Conservation (phyloP, 1,140 invertebrate species). For the Cotesia typhae region DNA sequence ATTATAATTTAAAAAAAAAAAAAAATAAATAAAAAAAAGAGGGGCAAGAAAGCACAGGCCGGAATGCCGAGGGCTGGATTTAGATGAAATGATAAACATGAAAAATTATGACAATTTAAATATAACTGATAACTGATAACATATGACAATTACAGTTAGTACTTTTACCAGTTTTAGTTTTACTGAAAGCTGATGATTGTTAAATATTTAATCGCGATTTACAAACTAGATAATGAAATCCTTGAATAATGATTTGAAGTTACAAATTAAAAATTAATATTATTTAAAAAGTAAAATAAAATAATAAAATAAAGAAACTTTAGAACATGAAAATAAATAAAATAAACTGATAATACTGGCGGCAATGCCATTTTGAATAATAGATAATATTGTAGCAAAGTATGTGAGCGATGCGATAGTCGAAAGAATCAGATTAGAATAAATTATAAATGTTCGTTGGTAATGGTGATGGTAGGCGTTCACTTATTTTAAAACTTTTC, state of each 20-base stretch:
- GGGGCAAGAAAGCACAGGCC: slow-evolving; percentile 30
- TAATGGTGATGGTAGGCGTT: slow-evolving; percentile 26
- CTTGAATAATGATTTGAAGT: not conserved
- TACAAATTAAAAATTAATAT: not conserved
- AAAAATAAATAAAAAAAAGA: slow-evolving; percentile 27
- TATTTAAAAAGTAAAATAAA: not conserved
- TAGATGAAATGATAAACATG: not conserved
- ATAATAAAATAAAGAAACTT: not conserved
- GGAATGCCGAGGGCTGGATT: slow-evolving; percentile 11
- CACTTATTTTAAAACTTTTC: slow-evolving; percentile 6
- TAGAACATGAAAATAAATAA: slow-evolving; percentile 7
- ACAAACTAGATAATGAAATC: not conserved
- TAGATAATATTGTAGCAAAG: slow-evolving; percentile 17
- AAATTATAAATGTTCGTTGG: slow-evolving; percentile 18
- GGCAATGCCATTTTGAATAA: slow-evolving; percentile 11
- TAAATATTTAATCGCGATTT: slow-evolving; percentile 5
- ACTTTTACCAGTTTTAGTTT: slow-evolving; percentile 24
- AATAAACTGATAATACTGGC: not conserved
- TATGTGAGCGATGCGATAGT: slow-evolving; percentile 28
- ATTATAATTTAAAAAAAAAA: slow-evolving; percentile 30
- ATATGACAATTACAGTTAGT: slow-evolving; percentile 7
- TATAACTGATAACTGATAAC: not conserved
- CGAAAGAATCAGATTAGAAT: slow-evolving; percentile 19
- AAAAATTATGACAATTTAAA: slow-evolving; percentile 6
- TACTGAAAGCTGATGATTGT: slow-evolving; percentile 22